A percentile compares a stretch with the other conserved stretches of the same genome.
phyloP scores from a whole-genome alignment of 1,140 invertebrate genomes.

The Drosophila lini region DNA sequence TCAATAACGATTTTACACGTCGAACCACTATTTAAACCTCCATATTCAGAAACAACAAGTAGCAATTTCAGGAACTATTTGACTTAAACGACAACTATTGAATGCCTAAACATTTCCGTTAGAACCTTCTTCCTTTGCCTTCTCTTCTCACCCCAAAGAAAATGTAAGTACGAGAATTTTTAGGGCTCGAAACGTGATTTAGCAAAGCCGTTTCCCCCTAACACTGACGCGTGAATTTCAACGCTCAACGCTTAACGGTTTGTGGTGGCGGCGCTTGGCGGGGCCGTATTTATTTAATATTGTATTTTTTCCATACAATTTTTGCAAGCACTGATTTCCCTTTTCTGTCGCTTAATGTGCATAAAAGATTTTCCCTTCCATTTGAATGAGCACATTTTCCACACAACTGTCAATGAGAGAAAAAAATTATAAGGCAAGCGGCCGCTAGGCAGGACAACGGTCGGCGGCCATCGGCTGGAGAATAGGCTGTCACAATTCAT shows the following conservation, averaged over 20 bases:
- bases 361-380: slow-evolving; percentile 82
- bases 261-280: slow-evolving; percentile 62
- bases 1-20: neutral
- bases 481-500: slow-evolving; percentile 69
- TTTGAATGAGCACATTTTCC: slow-evolving; percentile 78
- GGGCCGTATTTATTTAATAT: slow-evolving; percentile 79
- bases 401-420: slow-evolving; percentile 76
- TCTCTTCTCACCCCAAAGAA: slow-evolving; percentile 14
- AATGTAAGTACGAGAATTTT: slow-evolving; percentile 2
- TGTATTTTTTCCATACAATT: slow-evolving; percentile 74
- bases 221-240: slow-evolving; percentile 75
- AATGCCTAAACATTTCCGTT: slow-evolving; percentile 6
- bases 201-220: slow-evolving; percentile 46
- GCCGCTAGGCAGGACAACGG: slow-evolving; percentile 10
- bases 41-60: slow-evolving; percentile 9
- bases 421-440: slow-evolving; percentile 27
- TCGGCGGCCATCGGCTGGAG: slow-evolving; percentile 44
- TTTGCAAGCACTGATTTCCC: slow-evolving; percentile 77
- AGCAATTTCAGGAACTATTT: neutral
- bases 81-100: slow-evolving; percentile 3
- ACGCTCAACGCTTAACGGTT: slow-evolving; percentile 79
- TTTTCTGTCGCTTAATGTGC: slow-evolving; percentile 81
- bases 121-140: slow-evolving; percentile 21
- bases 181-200: slow-evolving; percentile 31
- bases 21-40: neutral